Evolutionary conservation across 2,888 invertebrate genomes (phyloP), one percentile per base, ranked within the genome.

Genomic region (Buathra laborator): DNA sequence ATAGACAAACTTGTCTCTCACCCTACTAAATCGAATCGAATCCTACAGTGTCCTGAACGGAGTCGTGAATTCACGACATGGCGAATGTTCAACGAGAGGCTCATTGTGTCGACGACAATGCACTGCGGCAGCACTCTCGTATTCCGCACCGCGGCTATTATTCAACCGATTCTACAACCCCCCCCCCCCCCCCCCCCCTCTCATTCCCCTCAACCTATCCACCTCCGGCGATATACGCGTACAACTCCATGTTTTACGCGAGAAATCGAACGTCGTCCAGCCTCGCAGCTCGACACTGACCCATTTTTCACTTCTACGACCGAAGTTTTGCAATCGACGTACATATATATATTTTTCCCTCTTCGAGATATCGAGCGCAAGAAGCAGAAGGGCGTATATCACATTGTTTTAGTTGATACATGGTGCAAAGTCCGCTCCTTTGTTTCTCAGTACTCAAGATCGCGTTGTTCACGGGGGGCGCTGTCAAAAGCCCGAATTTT

Each of bases 101-200:
- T 89, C 89, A 89, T 89, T 89, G 89, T 89, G 82, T 74, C 77
- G 78, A 68, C 80, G 86, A 89, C 89, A 89, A 89, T 89, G 86
- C 86, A 74, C 67, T 46, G 78, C 84, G 59, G 72, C 72, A 43
- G 72, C 59, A 51, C 87, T 83, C 84, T 86, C 83, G 87, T 80
- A 82, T 82, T 85, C 88, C 86, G 44, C 48, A 64, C 43, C 79
- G 51, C 59, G 59, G 53, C 79, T 71, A 79, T 79, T 79, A 79
- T 79, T 71, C 64, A 70, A 62, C 51, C 62, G 51, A 43, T 71
- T 64, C 64, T 64, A 71, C 64, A 66, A 24, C 29, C 14, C 68
- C 68, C 68, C 43, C n/a, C n/a, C 29, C 14, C 68, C 68, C 68
- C 43, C 29, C 14, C 68, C 68, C 68, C 43, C 29, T 9, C 7